Percentiles rank a stretch among this genome's conserved stretches.
These are phyloP conservation scores for Pelvicachromis taeniatus DNA, from an alignment of 2,113 vertebrate genomes.

Conservation along the genomic window DNA sequence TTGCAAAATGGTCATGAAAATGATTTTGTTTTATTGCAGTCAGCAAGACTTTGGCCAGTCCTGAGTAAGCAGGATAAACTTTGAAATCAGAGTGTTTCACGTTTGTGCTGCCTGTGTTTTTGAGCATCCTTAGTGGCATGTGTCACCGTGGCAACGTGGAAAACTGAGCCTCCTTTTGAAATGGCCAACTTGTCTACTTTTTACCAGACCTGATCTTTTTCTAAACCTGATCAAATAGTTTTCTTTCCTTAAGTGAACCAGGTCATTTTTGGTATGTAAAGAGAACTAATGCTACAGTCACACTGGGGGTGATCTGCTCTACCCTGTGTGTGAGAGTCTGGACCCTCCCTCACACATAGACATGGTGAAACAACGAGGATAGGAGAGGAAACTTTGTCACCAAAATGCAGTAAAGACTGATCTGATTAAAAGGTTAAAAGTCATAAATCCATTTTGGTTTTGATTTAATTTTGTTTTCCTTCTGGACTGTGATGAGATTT, in stretches of 20 bases:
- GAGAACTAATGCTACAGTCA: background rate
- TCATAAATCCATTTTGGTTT: background rate
- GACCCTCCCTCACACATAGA: background rate
- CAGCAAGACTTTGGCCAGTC: background rate
- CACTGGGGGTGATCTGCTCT: background rate
- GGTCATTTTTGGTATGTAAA: background rate
- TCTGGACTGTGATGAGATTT: background rate
- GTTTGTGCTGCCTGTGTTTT: background rate
- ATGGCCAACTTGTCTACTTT: fast-evolving
- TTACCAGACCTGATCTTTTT: background rate
- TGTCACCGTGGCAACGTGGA: background rate
- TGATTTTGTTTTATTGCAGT: background rate
- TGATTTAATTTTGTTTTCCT: background rate
- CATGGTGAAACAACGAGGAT: background rate
- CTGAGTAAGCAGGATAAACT: background rate
- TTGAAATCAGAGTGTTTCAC: background rate
- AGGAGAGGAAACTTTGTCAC: background rate
- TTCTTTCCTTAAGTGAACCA: background rate
- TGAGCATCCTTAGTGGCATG: fast-evolving
- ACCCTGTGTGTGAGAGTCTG: background rate
- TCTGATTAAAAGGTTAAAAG: background rate
- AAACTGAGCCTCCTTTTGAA: background rate
- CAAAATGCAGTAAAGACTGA: background rate
- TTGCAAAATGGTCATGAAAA: background rate
- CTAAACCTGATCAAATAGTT: background rate